These are phyloP conservation scores for Ailurus styani DNA, from an alignment of 2,113 vertebrate species.

Conservation along the genomic window DNA sequence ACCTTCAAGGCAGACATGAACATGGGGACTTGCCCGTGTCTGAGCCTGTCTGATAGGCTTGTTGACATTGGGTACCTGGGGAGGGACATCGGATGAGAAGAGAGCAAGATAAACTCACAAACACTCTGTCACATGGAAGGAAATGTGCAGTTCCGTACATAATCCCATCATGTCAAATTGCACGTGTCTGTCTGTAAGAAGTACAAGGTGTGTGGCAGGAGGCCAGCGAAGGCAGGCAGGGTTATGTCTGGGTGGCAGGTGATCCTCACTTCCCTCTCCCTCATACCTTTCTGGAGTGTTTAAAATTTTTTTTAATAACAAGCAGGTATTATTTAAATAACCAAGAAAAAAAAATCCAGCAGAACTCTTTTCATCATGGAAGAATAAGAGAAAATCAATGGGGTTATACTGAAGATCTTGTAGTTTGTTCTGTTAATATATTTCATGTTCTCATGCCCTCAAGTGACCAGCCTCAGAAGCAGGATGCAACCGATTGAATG, in stretches of 20 bases:
- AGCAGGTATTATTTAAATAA: conserved; percentile 20
- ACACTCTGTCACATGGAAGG: not conserved
- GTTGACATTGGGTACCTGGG: not conserved
- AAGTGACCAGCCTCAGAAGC: not conserved
- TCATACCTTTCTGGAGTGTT: not conserved
- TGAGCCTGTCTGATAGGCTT: not conserved
- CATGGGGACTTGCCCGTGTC: not conserved
- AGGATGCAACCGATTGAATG: not conserved
- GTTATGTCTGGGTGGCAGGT: not conserved
- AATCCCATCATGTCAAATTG: not conserved
- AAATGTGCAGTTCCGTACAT: fast-evolving
- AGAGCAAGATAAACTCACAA: not conserved
- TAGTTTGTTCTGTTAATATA: not conserved
- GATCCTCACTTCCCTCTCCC: not conserved
- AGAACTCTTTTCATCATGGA: not conserved
- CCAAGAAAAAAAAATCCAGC: not conserved
- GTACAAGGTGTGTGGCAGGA: not conserved
- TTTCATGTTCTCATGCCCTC: not conserved
- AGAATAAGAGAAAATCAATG: not conserved
- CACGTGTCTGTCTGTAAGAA: fast-evolving
- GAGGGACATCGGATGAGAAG: not conserved
- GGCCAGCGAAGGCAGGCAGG: not conserved
- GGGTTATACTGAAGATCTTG: not conserved
- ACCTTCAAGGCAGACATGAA: not conserved
- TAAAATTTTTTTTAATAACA: not conserved